Conservation (phyloP, 2,113 vertebrate species). For the Pterophyllum scalare region DNA sequence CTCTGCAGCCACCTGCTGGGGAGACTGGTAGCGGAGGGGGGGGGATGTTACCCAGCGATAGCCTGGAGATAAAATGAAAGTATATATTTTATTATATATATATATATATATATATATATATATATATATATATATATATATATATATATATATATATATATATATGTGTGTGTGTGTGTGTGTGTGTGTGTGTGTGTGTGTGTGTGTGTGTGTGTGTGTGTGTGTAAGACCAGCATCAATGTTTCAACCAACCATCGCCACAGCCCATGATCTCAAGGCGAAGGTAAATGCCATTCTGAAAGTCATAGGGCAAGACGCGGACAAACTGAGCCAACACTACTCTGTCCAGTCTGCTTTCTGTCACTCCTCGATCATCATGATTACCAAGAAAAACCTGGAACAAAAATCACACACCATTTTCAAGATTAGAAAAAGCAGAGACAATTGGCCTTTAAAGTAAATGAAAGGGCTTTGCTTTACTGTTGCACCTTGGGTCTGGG, state of each 20-base stretch:
- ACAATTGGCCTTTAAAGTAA: neutral
- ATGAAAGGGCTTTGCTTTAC: neutral
- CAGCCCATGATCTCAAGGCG: conserved; percentile 89
- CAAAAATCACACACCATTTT: neutral
- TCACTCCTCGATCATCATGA: conserved; percentile 68
- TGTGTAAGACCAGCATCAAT: neutral
- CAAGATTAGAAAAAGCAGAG: neutral
- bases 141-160: too few relatives aligned
- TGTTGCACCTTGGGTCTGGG: conserved; percentile 79
- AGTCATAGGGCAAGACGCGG: conserved; percentile 83
- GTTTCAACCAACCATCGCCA: conserved; percentile 70
- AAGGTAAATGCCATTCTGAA: conserved; percentile 79
- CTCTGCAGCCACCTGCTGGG: conserved; percentile 58
- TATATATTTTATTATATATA: neutral
- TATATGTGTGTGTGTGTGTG: too few relatives aligned
- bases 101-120: too few relatives aligned
- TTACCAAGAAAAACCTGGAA: conserved; percentile 82
- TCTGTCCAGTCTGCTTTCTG: conserved; percentile 71
- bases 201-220: too few relatives aligned
- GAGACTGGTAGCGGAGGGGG: neutral
- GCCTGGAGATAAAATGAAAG: conserved; percentile 35
- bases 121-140: too few relatives aligned
- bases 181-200: too few relatives aligned
- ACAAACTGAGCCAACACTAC: conserved; percentile 83
- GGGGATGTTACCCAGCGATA: conserved; percentile 42